Evolutionary conservation across 1,140 invertebrate genomes (phyloP), one percentile per base, ranked within the genome.

Genomic region (Olivierus martensii): DNA sequence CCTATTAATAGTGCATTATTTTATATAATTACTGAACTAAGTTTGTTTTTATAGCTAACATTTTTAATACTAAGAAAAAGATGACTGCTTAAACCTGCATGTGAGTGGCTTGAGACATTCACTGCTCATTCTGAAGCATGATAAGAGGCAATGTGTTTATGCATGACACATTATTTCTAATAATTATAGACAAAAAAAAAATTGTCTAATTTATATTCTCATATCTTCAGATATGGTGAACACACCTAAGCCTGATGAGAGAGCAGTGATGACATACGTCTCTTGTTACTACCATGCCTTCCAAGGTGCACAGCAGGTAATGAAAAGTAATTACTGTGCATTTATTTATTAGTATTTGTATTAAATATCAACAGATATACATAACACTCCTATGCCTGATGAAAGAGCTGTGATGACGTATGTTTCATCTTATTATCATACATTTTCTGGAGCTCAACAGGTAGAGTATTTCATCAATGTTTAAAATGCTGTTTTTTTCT

Each of bases 321-420:
- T 78, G 50, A 36, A 47, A 38, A 46, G 49, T 22, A 46, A 18
- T 10, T 48, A 18, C 46, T 44, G 22, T 14, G 35, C n/a, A 48
- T 18, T 14, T 51, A 19, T 52, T 49, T 56, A 15, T 36, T 54
- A 46, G 39, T 56, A 56, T 52, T 42, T 53, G 34, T 53, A 48
- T 36, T 51, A 49, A 43, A 48, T 52, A 49, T 52, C 28, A 37
- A 41, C 82, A 99, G 94, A 98, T 82, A 87, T 98, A 80, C 84
- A 88, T 73, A 93, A 90, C 75, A 94, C 88, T 62, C 89, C 88
- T 67, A 90, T 94, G 82, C 93, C 94, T 62, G 94, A 99, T 75
- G 95, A 99, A 77, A 77, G 93, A 67, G 94, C 92, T 59, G 91
- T 98, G 66, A 99, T 99, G 94, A 97, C 95, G 60, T 99, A 98